Percentiles rank a stretch among this genome's conserved stretches.
These are phyloP conservation scores for Pseudocheirus occidentalis DNA, from an alignment of 2,797 vertebrate species.

Conservation along the genomic window DNA sequence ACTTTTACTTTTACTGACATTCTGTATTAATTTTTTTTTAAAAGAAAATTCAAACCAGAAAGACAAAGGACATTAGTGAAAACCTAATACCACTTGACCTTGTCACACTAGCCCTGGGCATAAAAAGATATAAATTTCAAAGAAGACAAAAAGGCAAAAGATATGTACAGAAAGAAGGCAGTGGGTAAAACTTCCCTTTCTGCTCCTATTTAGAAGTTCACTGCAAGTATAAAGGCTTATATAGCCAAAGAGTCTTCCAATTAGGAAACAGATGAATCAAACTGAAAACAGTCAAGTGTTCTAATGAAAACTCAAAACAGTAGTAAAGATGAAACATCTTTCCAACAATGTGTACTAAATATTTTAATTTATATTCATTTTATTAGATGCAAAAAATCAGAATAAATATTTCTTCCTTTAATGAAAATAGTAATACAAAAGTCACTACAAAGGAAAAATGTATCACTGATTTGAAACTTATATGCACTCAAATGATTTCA, in stretches of 20 bases:
- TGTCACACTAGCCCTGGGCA: conserved; percentile 89
- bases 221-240: conserved; percentile 69
- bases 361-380: conserved; percentile 67
- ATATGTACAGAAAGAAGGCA: conserved; percentile 81
- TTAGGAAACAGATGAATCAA: conserved; percentile 67
- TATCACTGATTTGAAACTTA: conserved; percentile 34
- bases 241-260: conserved; percentile 70
- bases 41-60: conserved; percentile 89
- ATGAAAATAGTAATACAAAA: conserved; percentile 69
- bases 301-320: conserved; percentile 78
- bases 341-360: conserved; percentile 66
- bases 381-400: conserved; percentile 58
- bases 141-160: conserved; percentile 86
- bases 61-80: conserved; percentile 88
- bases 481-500: not conserved
- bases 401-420: conserved; percentile 62
- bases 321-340: conserved; percentile 71
- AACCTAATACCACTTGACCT: conserved; percentile 89
- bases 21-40: conserved; percentile 83
- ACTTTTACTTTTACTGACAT: conserved; percentile 80
- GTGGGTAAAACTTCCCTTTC: conserved; percentile 82
- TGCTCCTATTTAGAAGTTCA: conserved; percentile 81
- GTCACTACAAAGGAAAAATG: conserved; percentile 43
- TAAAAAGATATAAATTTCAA: conserved; percentile 88
- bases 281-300: conserved; percentile 68